Conservation (phyloP, 1,140 invertebrate genomes). For the Heliconius melpomene region DNA sequence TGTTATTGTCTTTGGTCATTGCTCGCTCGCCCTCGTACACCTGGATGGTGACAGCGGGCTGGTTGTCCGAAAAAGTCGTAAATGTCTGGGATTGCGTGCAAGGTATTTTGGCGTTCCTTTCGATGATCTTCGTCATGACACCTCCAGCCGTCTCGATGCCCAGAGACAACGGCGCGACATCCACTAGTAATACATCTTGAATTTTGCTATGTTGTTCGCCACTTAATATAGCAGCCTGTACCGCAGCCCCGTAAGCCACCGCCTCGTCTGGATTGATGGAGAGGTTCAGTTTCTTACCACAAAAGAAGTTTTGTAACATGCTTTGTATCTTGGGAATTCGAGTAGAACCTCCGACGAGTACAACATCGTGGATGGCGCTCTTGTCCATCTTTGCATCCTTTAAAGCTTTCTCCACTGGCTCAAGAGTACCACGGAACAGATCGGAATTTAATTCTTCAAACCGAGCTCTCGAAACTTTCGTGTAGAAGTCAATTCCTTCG, state of each 20-base stretch:
- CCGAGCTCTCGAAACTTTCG: slow-evolving; percentile 82
- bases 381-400: slow-evolving; percentile 89
- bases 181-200: slow-evolving; percentile 89
- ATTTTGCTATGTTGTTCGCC: slow-evolving; percentile 82
- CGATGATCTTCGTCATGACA: slow-evolving; percentile 85
- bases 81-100: slow-evolving; percentile 85
- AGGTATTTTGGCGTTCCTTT: slow-evolving; percentile 85
- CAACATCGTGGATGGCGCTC: slow-evolving; percentile 87
- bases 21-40: slow-evolving; percentile 85
- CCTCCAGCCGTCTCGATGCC: slow-evolving; percentile 86
- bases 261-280: slow-evolving; percentile 79
- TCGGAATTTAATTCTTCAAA: slow-evolving; percentile 85
- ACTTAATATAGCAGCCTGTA: slow-evolving; percentile 84
- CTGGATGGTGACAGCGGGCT: slow-evolving; percentile 86
- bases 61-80: slow-evolving; percentile 87
- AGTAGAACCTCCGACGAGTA: slow-evolving; percentile 85
- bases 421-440: slow-evolving; percentile 83
- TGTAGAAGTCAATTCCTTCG: slow-evolving; percentile 84
- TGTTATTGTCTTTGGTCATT: slow-evolving; percentile 85
- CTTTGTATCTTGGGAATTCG: slow-evolving; percentile 82
- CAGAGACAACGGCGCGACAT: slow-evolving; percentile 84
- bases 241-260: slow-evolving; percentile 85
- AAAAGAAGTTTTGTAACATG: slow-evolving; percentile 84
- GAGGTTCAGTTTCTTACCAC: slow-evolving; percentile 82
- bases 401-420: slow-evolving; percentile 86